Conservation (phyloP, 2,888 invertebrate species). For the Sinohyriopsis cumingii region DNA sequence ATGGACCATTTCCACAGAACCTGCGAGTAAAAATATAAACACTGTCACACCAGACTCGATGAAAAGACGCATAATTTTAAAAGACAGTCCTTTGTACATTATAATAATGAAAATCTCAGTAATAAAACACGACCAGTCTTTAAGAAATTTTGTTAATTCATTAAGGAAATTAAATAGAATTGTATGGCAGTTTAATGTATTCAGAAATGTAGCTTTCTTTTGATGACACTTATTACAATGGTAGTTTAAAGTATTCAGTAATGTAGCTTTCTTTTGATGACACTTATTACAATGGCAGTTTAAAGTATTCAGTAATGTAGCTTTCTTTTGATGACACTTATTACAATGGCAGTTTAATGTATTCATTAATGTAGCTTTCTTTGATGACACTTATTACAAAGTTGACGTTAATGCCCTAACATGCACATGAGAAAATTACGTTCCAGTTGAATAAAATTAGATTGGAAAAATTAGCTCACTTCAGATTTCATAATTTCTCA, state of each 20-base stretch:
- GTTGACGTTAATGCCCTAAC: no score
- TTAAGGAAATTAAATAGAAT: not conserved
- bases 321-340: no score
- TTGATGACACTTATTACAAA: not conserved
- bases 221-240: not conserved
- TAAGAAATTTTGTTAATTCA: no score
- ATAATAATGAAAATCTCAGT: no score
- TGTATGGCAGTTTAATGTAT: not conserved
- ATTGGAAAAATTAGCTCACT: no score
- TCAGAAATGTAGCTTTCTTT: not conserved
- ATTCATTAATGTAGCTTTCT: not conserved
- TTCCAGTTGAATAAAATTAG: no score
- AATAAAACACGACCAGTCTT: no score
- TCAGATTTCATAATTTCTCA: no score
- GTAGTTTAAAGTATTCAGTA: not conserved
- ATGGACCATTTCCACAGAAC: conserved; percentile 24
- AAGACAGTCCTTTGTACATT: no score
- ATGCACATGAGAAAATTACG: no score
- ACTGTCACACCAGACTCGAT: no score
- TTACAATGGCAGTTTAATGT: not conserved
- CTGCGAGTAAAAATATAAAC: conserved; percentile 7
- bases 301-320: not conserved
- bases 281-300: not conserved
- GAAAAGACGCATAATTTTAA: no score
- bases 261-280: not conserved